Percentiles rank a stretch among this genome's conserved stretches.
phyloP scores from a whole-genome alignment of 2,113 vertebrate species.

The Psophia crepitans region DNA sequence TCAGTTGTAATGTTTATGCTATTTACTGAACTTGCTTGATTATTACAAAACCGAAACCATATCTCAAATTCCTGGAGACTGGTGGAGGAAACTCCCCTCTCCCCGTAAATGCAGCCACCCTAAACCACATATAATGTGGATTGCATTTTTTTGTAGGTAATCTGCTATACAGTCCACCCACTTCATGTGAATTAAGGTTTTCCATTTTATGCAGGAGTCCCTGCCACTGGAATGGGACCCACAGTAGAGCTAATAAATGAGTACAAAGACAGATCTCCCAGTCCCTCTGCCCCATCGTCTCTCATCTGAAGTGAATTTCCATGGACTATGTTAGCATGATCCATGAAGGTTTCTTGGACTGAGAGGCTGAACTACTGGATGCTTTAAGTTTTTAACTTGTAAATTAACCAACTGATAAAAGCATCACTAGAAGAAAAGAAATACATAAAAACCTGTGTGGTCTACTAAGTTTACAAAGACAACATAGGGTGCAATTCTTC shows the following conservation, averaged over 20 bases:
- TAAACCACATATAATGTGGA: background rate
- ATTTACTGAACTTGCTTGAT: background rate
- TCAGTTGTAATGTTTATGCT: background rate
- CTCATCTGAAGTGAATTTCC: background rate
- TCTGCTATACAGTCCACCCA: background rate
- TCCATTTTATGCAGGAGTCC: background rate
- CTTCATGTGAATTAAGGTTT: background rate
- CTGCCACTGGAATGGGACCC: background rate
- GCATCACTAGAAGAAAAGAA: background rate
- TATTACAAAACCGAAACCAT: background rate
- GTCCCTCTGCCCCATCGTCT: background rate
- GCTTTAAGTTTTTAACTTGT: background rate
- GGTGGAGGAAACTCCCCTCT: background rate
- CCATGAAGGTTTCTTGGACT: background rate
- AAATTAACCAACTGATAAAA: conserved; percentile 10
- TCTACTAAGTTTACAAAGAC: background rate
- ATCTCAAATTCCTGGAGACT: background rate
- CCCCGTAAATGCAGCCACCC: background rate
- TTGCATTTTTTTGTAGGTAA: background rate
- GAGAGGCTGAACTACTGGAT: background rate
- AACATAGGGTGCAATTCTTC: background rate
- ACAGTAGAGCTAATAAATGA: background rate
- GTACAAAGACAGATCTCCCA: background rate
- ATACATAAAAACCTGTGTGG: background rate
- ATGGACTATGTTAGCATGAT: background rate